Conservation (phyloP, 2,113 vertebrate genomes). For the Orcinus orca region DNA sequence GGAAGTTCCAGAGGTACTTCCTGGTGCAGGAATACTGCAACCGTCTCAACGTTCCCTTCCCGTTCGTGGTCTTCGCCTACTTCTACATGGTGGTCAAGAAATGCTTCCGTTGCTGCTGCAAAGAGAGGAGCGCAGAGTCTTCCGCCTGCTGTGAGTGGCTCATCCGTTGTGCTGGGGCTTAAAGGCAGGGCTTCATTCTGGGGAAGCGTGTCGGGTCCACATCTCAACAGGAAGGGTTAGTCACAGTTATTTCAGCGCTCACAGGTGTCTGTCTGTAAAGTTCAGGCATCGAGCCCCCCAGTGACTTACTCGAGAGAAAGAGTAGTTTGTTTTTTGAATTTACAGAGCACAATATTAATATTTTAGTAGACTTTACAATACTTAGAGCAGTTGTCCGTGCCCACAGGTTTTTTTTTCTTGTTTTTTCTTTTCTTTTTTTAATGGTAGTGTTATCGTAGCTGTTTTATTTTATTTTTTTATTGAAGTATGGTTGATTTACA, state of each 20-base stretch:
- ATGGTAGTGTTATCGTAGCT: too few relatives aligned
- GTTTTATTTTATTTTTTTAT: too few relatives aligned
- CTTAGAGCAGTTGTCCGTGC: too few relatives aligned
- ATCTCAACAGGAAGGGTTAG: rapidly evolving
- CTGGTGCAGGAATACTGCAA: conserved; percentile 87
- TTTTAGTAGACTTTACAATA: too few relatives aligned
- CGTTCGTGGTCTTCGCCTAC: conserved; percentile 87
- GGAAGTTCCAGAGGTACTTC: conserved; percentile 88
- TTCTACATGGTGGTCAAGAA: conserved; percentile 84
- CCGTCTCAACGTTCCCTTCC: conserved; percentile 85
- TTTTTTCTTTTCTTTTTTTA: too few relatives aligned
- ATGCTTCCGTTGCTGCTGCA: conserved; percentile 82
- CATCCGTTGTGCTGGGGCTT: rapidly evolving
- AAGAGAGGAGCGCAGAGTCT: conserved; percentile 56
- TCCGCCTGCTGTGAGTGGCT: conserved; percentile 83
- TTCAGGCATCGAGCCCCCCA: neutral
- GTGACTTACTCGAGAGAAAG: rapidly evolving
- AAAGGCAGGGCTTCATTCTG: rapidly evolving
- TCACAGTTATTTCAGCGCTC: rapidly evolving
- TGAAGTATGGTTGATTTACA: too few relatives aligned
- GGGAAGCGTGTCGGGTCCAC: rapidly evolving
- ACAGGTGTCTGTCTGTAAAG: rapidly evolving
- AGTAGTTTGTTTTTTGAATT: neutral
- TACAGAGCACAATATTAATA: too few relatives aligned
- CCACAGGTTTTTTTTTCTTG: too few relatives aligned